Evolutionary conservation across 92 coral and sea anemone genomes (phyloP), one percentile per base, ranked within the genome.

Genomic region (Pocillopora meandrina): DNA sequence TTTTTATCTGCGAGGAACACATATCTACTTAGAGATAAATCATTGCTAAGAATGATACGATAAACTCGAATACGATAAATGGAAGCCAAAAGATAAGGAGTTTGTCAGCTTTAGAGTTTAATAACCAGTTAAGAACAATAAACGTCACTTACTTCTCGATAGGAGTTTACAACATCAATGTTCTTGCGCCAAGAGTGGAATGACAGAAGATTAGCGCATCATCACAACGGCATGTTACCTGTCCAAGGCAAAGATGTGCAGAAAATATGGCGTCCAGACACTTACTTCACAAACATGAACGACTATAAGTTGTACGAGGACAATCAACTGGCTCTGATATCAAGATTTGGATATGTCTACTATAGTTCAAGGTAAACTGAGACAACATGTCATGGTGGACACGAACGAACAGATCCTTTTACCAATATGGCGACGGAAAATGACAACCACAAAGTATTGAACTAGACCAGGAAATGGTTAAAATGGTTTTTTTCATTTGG

Each of bases 141-240:
- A 42, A 42, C 4, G 4, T 1, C 52, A 42, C 8, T 42, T 42
- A 42, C 2, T 69, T n/a, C 1, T 56, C 31, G 5, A 62, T 88
- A 94, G 99, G 99, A 96, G 73, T 96, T 96, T 77, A 92, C 98
- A 15, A 89, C 95, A 15, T 94, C 95, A 49, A 91, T 96, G 94
- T 96, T 81, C 66, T 88, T 96, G 64, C 93, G 95, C 31, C 99
- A 96, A 81, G 98, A 91, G 72, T 96, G 99, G 99, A 83, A 74
- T 1, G 99, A 96, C 74, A 79, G 85, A 42, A 76, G 99, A 60
- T 84, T 96, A 31, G 98, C 93, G 16, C 98, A 96, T 73, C 87
- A 89, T 12, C 58, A 67, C 71, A 90, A 88, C 20, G 99, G 99
- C 33, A 87, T 93, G 59, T 82, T 96, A 61, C 93, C 99, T 10